Conservation (phyloP, 2,888 invertebrate genomes). For the Luffia ferchaultella region DNA sequence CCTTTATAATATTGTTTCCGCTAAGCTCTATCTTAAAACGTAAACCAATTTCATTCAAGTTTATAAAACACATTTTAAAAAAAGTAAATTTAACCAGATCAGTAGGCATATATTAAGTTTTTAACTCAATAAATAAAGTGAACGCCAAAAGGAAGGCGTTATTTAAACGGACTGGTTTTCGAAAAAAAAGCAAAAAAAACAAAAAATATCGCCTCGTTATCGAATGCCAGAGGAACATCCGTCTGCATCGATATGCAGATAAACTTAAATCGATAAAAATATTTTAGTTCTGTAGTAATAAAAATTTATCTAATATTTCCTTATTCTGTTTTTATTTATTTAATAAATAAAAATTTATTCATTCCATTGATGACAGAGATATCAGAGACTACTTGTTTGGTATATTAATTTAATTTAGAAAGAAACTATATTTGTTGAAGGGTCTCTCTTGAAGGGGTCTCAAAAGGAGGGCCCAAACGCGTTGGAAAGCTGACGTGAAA, state of each 20-base stretch:
- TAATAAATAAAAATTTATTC: neutral
- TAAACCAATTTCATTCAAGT: too few species aligned
- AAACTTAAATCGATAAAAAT: neutral
- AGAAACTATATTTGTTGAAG: too few species aligned
- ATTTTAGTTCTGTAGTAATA: neutral
- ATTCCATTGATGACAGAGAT: neutral
- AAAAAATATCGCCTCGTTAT: conserved; percentile 1
- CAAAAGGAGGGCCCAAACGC: too few species aligned
- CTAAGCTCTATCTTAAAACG: too few species aligned
- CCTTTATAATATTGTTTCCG: too few species aligned
- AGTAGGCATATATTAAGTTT: conserved; percentile 3
- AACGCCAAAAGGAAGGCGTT: conserved; percentile 4
- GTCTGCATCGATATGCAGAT: neutral
- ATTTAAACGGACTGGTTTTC: neutral
- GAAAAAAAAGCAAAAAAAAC: neutral
- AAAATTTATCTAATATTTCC: neutral
- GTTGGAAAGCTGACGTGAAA: too few species aligned
- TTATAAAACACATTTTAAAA: too few species aligned
- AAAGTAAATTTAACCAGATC: too few species aligned
- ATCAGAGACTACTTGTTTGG: neutral
- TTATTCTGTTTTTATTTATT: neutral
- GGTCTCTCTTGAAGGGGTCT: too few species aligned
- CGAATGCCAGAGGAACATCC: conserved; percentile 2
- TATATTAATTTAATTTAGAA: neutral
- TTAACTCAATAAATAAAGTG: conserved; percentile 3